Evolutionary conservation across 2,797 vertebrate genomes (phyloP).

Genomic region (Kryptolebias ocellatus): DNA sequence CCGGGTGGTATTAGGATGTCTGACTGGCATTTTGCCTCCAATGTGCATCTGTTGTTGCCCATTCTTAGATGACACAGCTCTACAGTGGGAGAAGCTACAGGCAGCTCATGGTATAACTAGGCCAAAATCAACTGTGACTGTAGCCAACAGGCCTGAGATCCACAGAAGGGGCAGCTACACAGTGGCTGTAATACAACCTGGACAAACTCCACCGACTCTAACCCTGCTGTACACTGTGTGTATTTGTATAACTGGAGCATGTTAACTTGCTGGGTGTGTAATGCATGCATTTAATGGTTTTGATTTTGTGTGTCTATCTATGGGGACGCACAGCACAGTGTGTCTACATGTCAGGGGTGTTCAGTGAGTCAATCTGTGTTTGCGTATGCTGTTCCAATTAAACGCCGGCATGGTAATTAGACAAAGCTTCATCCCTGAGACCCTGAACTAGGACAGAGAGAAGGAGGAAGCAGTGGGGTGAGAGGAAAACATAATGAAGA

Average conservation of each 20-base stretch:
- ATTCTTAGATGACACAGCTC: conserved; percentile 59
- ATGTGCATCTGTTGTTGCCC: conserved; percentile 51
- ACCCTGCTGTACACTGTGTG: conserved; percentile 57
- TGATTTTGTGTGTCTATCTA: conserved; percentile 31
- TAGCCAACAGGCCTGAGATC: conserved; percentile 62
- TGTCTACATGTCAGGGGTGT: conserved; percentile 47
- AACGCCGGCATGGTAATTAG: conserved; percentile 76
- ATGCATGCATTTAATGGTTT: conserved; percentile 42
- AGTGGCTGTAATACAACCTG: conserved; percentile 65
- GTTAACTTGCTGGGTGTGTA: conserved; percentile 69
- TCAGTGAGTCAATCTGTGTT: conserved; percentile 67
- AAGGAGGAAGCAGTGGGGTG: conserved; percentile 17
- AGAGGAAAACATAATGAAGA: conserved; percentile 40
- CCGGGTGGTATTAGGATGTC: conserved; percentile 35
- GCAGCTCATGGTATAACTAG: conserved; percentile 62
- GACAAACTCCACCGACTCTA: conserved; percentile 59
- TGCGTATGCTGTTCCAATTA: conserved; percentile 76
- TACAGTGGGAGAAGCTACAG: conserved; percentile 55
- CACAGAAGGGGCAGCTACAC: conserved; percentile 65
- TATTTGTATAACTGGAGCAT: conserved; percentile 76
- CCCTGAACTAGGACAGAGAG: conserved; percentile 74
- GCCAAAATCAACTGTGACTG: conserved; percentile 65
- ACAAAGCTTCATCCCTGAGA: conserved; percentile 78
- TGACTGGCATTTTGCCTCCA: conserved; percentile 25
- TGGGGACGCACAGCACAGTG: conserved; percentile 28